Base-by-base conservation (phyloP, 2,113 vertebrate genomes). In the Athene cunicularia region DNA sequence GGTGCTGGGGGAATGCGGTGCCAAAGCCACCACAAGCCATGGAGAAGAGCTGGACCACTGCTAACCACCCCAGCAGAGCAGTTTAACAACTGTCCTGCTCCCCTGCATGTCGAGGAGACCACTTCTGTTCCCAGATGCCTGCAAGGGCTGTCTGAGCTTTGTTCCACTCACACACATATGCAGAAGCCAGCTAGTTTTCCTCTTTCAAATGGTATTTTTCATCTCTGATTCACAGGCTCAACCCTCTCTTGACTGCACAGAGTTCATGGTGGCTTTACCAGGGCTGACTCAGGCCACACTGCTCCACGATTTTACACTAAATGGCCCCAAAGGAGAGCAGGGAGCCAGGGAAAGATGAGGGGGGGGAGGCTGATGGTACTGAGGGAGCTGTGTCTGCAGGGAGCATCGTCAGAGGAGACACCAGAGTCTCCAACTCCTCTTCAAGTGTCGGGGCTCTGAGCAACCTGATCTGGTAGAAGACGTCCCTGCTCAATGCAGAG, bases 71-170 rank as follows among this genome's bases (percentile, higher is more conserved):
- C 33, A 55, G 49, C 32, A 59, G 73, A 33, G 5, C 23, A 59
- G 45, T 26, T 16, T 27, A 28, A 14, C 24, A n/a, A 30, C 75
- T 19, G 4, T 5, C 8, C 50, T 3, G 5, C 47, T 30, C 39
- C 60, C 4, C 55, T 47, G 23, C 80, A 26, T 3, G 1, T 0
- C 5, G 4, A 33, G 62, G 49, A n/a, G 16, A 22, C 1, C 16
- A 1, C 19, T 73, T 27, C 14, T 70, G 47, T 17, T 17, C 39
- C 26, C 58, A 32, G 53, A 23, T 15, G 10, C 33, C 85, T 43
- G 2, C 15, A 14, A 55, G 59, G 28, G 14, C 33, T 22, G 21
- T 12, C 56, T 20, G 6, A 59, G 60, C 45, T 52, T 32, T 32
- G 35, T 26, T 41, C 39, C 59, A 24, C 20, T 19, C 19, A 2